Conservation (phyloP, 2,113 vertebrate genomes). For the Scytalopus superciliaris region DNA sequence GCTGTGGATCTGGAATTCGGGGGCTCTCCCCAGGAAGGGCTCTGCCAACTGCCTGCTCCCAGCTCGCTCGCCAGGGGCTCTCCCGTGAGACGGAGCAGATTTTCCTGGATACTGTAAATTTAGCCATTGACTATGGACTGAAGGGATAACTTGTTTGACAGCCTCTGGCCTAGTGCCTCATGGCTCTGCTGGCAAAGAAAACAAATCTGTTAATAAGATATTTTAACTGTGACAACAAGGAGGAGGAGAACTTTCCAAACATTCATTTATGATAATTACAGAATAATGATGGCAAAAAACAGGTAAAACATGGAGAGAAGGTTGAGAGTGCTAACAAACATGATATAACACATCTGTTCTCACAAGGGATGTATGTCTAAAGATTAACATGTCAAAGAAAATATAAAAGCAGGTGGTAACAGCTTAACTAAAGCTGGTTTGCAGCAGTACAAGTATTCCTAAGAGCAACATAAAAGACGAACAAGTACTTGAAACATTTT, state of each 20-base stretch:
- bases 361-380: slow-evolving; percentile 68
- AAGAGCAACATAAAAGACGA: slow-evolving; percentile 71
- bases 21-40: background rate
- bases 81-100: background rate
- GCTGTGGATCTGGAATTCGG: fast-evolving
- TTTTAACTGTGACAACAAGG: slow-evolving; percentile 60
- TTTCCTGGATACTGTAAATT: background rate
- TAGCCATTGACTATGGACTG: background rate
- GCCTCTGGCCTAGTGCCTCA: slow-evolving; percentile 64
- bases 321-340: slow-evolving; percentile 70
- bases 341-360: slow-evolving; percentile 74
- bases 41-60: background rate
- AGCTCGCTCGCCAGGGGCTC: background rate
- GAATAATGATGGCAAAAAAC: slow-evolving; percentile 60
- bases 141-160: slow-evolving; percentile 9
- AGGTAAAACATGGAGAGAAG: slow-evolving; percentile 62
- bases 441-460: slow-evolving; percentile 67
- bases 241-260: slow-evolving; percentile 65
- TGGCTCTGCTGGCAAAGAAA: slow-evolving; percentile 54
- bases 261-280: slow-evolving; percentile 67
- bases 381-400: slow-evolving; percentile 78
- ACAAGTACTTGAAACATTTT: slow-evolving; percentile 56
- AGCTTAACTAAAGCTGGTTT: slow-evolving; percentile 71
- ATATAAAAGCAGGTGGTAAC: slow-evolving; percentile 77
- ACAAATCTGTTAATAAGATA: slow-evolving; percentile 65